Percentiles rank a stretch among this genome's conserved stretches.
Evolutionary conservation across 2,113 vertebrate species (phyloP).

Genomic region (Microcebus ravelobensis): DNA sequence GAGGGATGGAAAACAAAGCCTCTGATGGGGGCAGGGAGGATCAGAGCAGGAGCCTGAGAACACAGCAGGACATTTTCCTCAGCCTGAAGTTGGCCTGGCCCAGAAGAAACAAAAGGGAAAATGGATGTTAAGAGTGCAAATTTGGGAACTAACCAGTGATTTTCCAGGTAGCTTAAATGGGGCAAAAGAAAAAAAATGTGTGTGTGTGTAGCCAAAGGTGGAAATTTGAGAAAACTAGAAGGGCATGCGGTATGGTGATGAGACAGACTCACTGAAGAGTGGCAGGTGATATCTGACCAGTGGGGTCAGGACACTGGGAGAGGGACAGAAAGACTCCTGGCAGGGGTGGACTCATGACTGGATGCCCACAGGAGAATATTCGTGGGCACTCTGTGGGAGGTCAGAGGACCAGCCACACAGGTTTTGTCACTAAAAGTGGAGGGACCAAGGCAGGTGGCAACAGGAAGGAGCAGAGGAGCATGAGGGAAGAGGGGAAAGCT

Average conservation of each 20-base stretch:
- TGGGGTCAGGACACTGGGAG: not conserved
- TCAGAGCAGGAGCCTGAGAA: not conserved
- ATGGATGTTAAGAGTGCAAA: not conserved
- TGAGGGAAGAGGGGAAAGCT: not conserved
- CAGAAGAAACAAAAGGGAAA: constrained; percentile 3
- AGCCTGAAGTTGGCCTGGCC: not conserved
- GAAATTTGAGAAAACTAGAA: constrained; percentile 2
- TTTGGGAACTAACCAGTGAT: not conserved
- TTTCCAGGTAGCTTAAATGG: constrained; percentile 6
- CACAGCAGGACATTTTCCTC: not conserved
- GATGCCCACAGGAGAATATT: not conserved
- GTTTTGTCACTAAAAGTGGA: not conserved
- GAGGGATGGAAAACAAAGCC: not conserved
- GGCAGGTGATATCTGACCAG: not conserved
- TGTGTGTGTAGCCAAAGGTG: not conserved
- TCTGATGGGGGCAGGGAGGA: not conserved
- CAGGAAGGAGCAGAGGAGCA: not conserved
- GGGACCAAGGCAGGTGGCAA: not conserved
- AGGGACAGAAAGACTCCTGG: constrained; percentile 4
- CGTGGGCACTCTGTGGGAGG: not conserved
- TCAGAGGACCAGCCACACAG: not conserved
- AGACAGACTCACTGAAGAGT: not conserved
- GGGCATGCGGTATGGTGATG: not conserved
- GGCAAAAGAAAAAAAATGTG: not conserved
- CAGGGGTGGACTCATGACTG: not conserved